Percentiles rank a stretch among this genome's conserved stretches.
phyloP scores from a whole-genome alignment of 2,888 invertebrate genomes.

The Diloba caeruleocephala region DNA sequence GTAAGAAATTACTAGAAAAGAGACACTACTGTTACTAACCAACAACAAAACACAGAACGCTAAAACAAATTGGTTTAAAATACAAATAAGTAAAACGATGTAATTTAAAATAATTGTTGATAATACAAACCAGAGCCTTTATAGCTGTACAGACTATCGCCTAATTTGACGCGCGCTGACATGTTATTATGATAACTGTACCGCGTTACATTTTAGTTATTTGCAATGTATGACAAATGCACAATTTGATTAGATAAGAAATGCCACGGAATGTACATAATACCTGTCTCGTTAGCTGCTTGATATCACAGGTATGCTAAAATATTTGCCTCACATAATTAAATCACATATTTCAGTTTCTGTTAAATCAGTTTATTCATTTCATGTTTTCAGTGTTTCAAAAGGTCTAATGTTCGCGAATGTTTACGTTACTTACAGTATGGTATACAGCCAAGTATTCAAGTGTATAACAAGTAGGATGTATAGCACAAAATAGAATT shows the following conservation, averaged over 20 bases:
- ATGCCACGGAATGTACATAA: conserved; percentile 33
- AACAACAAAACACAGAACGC: too few relatives aligned
- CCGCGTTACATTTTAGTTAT: conserved; percentile 50
- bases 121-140: too few relatives aligned
- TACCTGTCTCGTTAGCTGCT: conserved; percentile 19
- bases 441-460: too few relatives aligned
- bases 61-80: too few relatives aligned
- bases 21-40: too few relatives aligned
- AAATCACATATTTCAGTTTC: conserved; percentile 9
- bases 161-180: background rate
- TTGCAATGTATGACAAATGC: conserved; percentile 66
- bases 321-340: conserved; percentile 44
- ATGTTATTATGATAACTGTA: conserved; percentile 34
- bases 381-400: background rate
- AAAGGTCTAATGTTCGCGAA: background rate
- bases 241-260: conserved; percentile 68
- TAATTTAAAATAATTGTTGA: too few relatives aligned
- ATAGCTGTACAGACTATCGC: conserved; percentile 2
- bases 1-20: too few relatives aligned
- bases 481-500: conserved; percentile 13
- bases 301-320: conserved; percentile 51
- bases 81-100: too few relatives aligned
- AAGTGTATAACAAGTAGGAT: background rate
- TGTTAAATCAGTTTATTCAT: background rate
- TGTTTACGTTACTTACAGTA: too few relatives aligned